Percentiles rank a stretch among this genome's conserved stretches.
These are phyloP conservation scores for Benitochromis conjunctus DNA, from an alignment of 2,113 vertebrate genomes.

Conservation along the genomic window DNA sequence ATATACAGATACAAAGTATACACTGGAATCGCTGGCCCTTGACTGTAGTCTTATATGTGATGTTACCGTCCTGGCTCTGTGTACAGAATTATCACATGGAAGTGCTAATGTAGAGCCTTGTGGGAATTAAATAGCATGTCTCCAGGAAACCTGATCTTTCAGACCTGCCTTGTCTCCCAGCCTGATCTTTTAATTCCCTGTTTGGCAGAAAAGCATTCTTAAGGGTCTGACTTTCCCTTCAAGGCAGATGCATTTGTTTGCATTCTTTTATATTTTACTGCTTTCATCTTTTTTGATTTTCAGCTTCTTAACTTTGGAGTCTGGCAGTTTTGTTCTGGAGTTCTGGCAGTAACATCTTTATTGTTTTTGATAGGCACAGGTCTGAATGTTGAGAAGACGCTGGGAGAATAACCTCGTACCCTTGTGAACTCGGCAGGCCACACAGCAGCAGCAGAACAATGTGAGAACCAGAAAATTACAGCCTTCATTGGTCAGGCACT, in stretches of 20 bases:
- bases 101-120: slow-evolving; percentile 4
- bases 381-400: background rate
- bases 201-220: background rate
- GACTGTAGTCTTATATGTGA: background rate
- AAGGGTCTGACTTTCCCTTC: background rate
- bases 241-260: background rate
- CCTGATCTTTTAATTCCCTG: slow-evolving; percentile 39
- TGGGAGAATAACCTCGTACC: background rate
- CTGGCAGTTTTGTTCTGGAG: background rate
- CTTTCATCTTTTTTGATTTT: background rate
- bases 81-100: slow-evolving; percentile 1
- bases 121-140: slow-evolving; percentile 12
- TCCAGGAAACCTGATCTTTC: slow-evolving; percentile 23
- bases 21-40: background rate
- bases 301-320: background rate
- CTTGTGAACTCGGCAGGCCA: background rate
- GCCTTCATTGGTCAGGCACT: background rate
- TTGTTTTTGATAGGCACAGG: background rate
- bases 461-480: background rate
- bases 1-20: background rate
- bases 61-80: background rate
- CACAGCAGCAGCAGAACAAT: background rate
- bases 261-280: background rate
- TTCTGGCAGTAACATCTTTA: background rate
- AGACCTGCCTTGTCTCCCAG: background rate